Evolutionary conservation across 2,113 vertebrate species (phyloP), one percentile per base, ranked within the genome.

Genomic region (Montifringilla adamsi): DNA sequence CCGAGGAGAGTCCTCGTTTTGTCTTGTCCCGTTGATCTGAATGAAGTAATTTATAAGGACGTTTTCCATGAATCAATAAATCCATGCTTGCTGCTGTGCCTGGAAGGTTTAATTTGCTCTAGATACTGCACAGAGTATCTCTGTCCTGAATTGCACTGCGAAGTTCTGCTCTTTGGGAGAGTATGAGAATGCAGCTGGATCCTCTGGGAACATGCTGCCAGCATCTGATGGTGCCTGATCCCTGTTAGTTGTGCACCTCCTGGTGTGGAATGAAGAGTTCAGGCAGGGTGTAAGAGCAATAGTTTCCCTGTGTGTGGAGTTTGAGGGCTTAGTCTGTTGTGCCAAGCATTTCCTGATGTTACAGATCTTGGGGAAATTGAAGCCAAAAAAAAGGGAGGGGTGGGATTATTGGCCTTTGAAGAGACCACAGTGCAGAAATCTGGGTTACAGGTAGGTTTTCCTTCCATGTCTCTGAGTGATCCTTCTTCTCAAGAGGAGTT

Each of bases 1-100:
- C 64, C 0, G 12, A 86, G 47, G 27, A 46, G 55, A 85, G 91
- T n/a, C 86, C 72, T 93, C 9, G 3, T 95, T 96, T 94, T 94
- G 67, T 91, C 85, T 69, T 43, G 31, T 90, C 63, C 56, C 0
- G 2, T 90, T 95, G 69, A 59, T 69, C 77, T 74, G 78, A 92
- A 85, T 89, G 85, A 92, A 92, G 46, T 96, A 14, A 93, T 97
- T 93, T 90, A 39, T 94, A 67, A 76, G 95, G 96, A 90, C 56
- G 0, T 96, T 96, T 97, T 94, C 94, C 96, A 92, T 87, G 75
- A 96, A 94, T 97, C 93, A 56, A 90, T 97, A 94, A 94, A 87
- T 84, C 80, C 28, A 26, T 95, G 92, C 73, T 80, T 78, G 86
- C 78, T 77, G 44, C 92, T 75, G 52, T 94, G 91, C 94, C 89